phyloP scores from a whole-genome alignment of 2,888 invertebrate genomes.

The Metellina segmentata region DNA sequence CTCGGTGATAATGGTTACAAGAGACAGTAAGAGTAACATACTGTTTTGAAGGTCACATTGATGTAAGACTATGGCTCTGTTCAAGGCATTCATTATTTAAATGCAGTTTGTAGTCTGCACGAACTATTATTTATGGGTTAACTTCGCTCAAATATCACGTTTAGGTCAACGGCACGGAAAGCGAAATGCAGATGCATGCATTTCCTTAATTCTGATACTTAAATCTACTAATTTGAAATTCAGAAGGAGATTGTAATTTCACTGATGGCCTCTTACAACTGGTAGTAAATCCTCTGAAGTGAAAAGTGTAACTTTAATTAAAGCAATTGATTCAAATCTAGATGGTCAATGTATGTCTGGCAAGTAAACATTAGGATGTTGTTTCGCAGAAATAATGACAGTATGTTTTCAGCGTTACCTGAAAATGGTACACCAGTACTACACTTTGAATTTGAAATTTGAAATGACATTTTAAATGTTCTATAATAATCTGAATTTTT shows the following conservation, averaged over 20 bases:
- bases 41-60: background rate
- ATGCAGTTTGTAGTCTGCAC: background rate
- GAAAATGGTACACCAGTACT: too few relatives aligned
- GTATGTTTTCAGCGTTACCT: too few relatives aligned
- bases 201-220: conserved; percentile 12
- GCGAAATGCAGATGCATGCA: conserved; percentile 1
- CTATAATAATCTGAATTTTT: too few relatives aligned
- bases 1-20: background rate
- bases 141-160: background rate
- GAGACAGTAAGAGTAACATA: background rate
- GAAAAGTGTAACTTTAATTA: background rate
- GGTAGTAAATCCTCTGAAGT: background rate
- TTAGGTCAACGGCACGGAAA: background rate
- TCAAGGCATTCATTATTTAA: conserved; percentile 14
- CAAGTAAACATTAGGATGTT: too few relatives aligned
- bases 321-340: too few relatives aligned
- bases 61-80: background rate
- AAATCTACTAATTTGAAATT: conserved; percentile 10
- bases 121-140: background rate
- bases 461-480: too few relatives aligned
- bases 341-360: too few relatives aligned
- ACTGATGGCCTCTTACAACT: background rate
- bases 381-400: too few relatives aligned
- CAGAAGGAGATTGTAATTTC: conserved; percentile 2
- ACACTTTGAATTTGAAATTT: too few relatives aligned